phyloP scores from a whole-genome alignment of 2,797 vertebrate genomes.

The Lagocephalus sceleratus region DNA sequence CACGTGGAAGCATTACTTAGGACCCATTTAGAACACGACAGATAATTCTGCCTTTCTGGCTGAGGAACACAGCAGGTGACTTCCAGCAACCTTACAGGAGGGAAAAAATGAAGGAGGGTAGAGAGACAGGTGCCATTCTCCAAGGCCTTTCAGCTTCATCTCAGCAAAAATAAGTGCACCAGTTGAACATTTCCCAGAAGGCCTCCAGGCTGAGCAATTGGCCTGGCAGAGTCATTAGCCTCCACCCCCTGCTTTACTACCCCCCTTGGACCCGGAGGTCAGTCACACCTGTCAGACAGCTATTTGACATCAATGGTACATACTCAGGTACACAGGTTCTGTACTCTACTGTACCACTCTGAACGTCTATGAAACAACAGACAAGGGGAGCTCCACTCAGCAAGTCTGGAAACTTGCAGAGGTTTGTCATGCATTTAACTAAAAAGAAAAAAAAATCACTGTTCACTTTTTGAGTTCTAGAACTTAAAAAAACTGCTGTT shows the following conservation, averaged over 20 bases:
- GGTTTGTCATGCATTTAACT: too few species aligned
- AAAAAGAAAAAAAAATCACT: too few species aligned
- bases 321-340: too few species aligned
- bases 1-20: constrained; percentile 38
- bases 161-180: constrained; percentile 46
- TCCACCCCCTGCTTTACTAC: constrained; percentile 12
- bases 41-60: constrained; percentile 25
- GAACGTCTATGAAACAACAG: too few species aligned
- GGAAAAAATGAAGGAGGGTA: constrained; percentile 6
- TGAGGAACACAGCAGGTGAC: constrained; percentile 20
- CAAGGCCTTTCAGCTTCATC: constrained; percentile 51
- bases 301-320: too few species aligned
- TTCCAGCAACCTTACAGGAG: not conserved
- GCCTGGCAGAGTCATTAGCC: constrained; percentile 36
- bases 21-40: constrained; percentile 41
- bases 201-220: constrained; percentile 28
- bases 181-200: constrained; percentile 54
- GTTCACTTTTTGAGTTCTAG: too few species aligned
- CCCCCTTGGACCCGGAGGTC: constrained; percentile 21
- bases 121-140: constrained; percentile 37
- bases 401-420: too few species aligned
- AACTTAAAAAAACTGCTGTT: too few species aligned
- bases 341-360: too few species aligned
- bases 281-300: constrained; percentile 51
- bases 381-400: too few species aligned